These are phyloP conservation scores for Campoletis sonorensis DNA, from an alignment of 1,140 invertebrate genomes.

Conservation along the genomic window DNA sequence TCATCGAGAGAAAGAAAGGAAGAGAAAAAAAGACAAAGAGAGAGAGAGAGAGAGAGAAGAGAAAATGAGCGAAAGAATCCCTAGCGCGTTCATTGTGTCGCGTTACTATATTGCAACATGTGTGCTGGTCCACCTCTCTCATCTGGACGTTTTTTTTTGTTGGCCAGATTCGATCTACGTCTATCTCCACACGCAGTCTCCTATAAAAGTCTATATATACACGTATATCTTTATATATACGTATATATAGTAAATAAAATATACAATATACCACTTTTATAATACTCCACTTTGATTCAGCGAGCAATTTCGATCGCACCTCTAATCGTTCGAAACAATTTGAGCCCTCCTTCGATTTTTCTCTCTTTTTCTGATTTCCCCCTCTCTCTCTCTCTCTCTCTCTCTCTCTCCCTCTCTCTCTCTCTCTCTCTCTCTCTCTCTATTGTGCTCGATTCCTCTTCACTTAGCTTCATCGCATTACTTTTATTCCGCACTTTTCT, in stretches of 20 bases:
- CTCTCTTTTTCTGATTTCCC: too few relatives aligned
- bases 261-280: not conserved
- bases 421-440: not conserved
- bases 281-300: slow-evolving; percentile 31
- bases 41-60: not conserved
- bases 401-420: not conserved
- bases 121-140: slow-evolving; percentile 59
- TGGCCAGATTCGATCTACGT: slow-evolving; percentile 42
- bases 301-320: slow-evolving; percentile 38
- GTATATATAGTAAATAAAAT: not conserved
- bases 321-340: slow-evolving; percentile 39
- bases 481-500: not conserved
- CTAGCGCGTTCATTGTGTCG: slow-evolving; percentile 62
- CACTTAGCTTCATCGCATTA: slow-evolving; percentile 21
- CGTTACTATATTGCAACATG: slow-evolving; percentile 67
- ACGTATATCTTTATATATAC: not conserved
- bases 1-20: slow-evolving; percentile 26
- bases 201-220: not conserved
- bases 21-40: not conserved
- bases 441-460: not conserved
- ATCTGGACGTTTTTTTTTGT: slow-evolving; percentile 42
- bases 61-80: not conserved
- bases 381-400: not conserved
- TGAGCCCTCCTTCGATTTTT: slow-evolving; percentile 21
- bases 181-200: not conserved